These are phyloP conservation scores for Unio delphinus DNA, from an alignment of 2,888 invertebrate genomes.

Conservation along the genomic window DNA sequence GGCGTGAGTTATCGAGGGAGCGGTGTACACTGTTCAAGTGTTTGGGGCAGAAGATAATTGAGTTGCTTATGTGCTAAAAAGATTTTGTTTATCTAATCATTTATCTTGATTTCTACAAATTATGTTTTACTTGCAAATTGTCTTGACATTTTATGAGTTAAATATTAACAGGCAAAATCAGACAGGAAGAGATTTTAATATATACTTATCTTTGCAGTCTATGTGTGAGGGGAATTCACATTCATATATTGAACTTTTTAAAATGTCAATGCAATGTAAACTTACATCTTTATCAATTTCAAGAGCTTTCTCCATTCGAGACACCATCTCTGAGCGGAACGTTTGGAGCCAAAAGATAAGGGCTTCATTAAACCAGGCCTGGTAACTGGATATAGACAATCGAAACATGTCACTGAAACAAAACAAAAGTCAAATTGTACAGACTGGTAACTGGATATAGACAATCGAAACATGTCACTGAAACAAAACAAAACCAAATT, in stretches of 20 bases:
- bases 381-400: constrained; percentile 57
- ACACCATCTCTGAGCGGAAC: constrained; percentile 60
- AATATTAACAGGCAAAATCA: neutral
- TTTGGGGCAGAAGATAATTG: too few relatives aligned
- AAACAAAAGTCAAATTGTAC: neutral
- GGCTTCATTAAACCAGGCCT: constrained; percentile 65
- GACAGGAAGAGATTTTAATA: neutral
- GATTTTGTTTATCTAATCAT: too few relatives aligned
- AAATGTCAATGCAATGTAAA: neutral
- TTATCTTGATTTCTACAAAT: too few relatives aligned
- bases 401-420: constrained; percentile 60
- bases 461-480: constrained; percentile 62
- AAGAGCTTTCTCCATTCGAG: constrained; percentile 62
- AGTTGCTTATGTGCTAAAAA: too few relatives aligned
- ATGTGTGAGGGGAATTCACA: neutral
- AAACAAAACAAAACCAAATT: constrained; percentile 7
- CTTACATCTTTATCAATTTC: constrained; percentile 68
- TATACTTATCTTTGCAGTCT: neutral
- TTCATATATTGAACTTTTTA: neutral
- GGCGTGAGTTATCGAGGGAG: too few relatives aligned
- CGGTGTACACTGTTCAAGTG: too few relatives aligned
- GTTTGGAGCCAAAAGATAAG: constrained; percentile 67
- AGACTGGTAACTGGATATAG: constrained; percentile 56
- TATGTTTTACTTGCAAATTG: too few relatives aligned
- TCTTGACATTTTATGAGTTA: neutral